Base-by-base conservation (phyloP, 2,113 vertebrate genomes). In the Vulpes ferrilata region DNA sequence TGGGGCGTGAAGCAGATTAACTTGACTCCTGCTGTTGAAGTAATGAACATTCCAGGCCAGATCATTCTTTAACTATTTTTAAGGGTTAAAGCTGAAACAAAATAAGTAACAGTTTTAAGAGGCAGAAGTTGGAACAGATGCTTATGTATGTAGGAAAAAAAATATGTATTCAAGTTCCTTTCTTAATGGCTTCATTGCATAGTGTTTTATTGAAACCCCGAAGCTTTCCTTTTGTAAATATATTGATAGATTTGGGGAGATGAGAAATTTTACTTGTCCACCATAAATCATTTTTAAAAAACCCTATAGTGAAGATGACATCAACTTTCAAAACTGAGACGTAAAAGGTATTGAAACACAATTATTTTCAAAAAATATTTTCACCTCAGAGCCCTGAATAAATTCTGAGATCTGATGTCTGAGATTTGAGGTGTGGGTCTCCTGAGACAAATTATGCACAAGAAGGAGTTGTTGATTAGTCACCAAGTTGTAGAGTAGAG, bases 11-110 rank as follows among this genome's bases (percentile, higher is more conserved):
- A 95, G 23, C 80, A 79, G 90, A 94, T 96, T 89, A 96, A 78
- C 53, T 88, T 71, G 71, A 88, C 30, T 88, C 84, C 86, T 96
- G 81, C 76, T 90, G 93, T 79, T 97, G 93, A 69, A 88, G 82
- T 97, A 90, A 97, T 96, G 94, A 95, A 95, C 92, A 85, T 94
- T 79, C 93, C 86, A 94, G 93, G 23, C 71, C 22, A 67, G 80
- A 95, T 55, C 82, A 84, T 90, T 95, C 79, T 80, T 95, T 92
- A 55, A 84, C 97, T 84, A 13, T 95, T 87, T 94, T 95, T 71
- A 88, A 96, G 88, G 59, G 87, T 97, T 90, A 96, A 96, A 64
- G 48, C 25, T 62, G n/a, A 96, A 43, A 67, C 48, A 96, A 96
- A 96, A 95, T 73, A 87, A 85, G 92, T 32, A 79, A 60, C 30